Conservation (phyloP, 2,113 vertebrate genomes). For the Edolisoma coerulescens region DNA sequence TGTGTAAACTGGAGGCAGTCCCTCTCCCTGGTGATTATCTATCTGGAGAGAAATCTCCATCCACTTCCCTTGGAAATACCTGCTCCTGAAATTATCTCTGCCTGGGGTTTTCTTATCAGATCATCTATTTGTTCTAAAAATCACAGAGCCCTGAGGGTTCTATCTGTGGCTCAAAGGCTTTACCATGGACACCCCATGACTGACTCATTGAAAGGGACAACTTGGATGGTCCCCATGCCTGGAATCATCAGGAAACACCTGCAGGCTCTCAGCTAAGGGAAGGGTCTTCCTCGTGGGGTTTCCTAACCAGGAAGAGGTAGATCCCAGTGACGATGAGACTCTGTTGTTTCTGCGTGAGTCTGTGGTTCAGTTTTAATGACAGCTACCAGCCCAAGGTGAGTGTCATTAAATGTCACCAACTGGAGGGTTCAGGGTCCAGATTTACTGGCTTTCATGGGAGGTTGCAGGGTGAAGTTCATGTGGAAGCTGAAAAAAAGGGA, state of each 20-base stretch:
- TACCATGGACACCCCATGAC: rapidly evolving
- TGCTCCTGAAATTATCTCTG: background rate
- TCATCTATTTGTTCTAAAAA: background rate
- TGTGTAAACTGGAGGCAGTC: background rate
- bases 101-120: background rate
- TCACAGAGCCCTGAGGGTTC: background rate
- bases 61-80: constrained; percentile 18
- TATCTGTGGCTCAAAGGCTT: background rate
- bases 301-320: background rate
- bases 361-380: background rate
- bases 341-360: background rate
- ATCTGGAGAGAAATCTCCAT: background rate
- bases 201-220: background rate
- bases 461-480: background rate
- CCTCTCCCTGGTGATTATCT: background rate
- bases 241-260: constrained; percentile 43
- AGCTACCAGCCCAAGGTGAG: background rate
- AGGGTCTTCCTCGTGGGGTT: background rate
- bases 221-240: background rate
- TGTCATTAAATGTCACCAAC: background rate
- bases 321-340: rapidly evolving
- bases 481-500: background rate
- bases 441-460: background rate
- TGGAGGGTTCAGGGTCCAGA: background rate
- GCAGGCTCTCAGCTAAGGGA: background rate